A percentile compares a stretch with the other conserved stretches of the same genome.
Evolutionary conservation across 2,888 invertebrate genomes (phyloP).

Genomic region (Nomada ferruginata): DNA sequence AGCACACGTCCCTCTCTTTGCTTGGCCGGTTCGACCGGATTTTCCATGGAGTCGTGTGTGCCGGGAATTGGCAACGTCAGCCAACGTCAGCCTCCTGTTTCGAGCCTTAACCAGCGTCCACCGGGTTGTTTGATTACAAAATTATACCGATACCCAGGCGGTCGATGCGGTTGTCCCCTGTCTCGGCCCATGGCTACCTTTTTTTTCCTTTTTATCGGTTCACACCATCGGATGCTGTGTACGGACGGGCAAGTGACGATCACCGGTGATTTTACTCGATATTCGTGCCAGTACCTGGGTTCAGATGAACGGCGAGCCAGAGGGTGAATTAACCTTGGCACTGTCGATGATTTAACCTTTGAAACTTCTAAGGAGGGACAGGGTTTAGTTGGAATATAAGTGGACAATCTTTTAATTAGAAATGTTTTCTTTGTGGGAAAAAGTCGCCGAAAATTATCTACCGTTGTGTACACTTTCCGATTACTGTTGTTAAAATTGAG

Average conservation of each 20-base stretch:
- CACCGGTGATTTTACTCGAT: constrained; percentile 17
- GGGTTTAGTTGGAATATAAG: too few relatives aligned
- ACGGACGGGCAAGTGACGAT: constrained; percentile 3
- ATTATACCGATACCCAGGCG: constrained; percentile 36
- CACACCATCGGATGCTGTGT: constrained; percentile 8
- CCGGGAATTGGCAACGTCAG: constrained; percentile 45
- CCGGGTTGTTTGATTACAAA: constrained; percentile 50
- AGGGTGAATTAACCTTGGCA: too few relatives aligned
- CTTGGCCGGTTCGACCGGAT: constrained; percentile 69
- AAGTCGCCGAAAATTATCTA: too few relatives aligned
- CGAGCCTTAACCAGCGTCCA: constrained; percentile 56
- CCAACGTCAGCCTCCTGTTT: constrained; percentile 44
- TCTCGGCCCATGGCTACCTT: too few relatives aligned
- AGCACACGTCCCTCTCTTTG: constrained; percentile 17
- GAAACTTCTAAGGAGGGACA: too few relatives aligned
- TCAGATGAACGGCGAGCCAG: too few relatives aligned
- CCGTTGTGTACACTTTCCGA: too few relatives aligned
- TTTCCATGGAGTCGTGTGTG: constrained; percentile 55
- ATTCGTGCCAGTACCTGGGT: neutral
- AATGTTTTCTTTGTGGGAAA: too few relatives aligned
- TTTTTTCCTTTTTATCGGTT: constrained; percentile 12
- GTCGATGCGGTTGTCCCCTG: neutral
- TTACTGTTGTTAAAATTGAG: too few relatives aligned
- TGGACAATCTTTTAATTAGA: too few relatives aligned
- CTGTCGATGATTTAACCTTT: too few relatives aligned